Evolutionary conservation across 1,140 invertebrate genomes (phyloP).

Genomic region (Brachionus rotundiformis): DNA sequence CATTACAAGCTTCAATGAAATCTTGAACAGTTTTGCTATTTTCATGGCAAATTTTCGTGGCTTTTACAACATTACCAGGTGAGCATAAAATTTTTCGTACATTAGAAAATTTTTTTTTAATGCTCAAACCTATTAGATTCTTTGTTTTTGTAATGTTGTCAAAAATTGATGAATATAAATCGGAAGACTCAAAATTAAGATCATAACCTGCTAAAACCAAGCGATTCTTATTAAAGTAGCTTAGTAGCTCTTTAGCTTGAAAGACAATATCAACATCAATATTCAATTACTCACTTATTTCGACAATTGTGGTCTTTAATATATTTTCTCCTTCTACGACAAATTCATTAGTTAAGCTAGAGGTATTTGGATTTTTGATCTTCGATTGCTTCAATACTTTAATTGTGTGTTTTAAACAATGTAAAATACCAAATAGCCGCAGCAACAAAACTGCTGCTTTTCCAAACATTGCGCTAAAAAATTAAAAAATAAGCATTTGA

Average conservation of each 20-base stretch:
- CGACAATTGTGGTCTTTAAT: not conserved
- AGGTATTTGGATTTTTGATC: not conserved
- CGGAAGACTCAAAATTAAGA: not conserved
- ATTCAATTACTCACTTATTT: not conserved
- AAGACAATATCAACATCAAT: not conserved
- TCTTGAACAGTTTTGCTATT: not conserved
- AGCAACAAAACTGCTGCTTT: not conserved
- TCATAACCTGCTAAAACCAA: not conserved
- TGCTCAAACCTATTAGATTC: not conserved
- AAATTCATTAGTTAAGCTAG: not conserved
- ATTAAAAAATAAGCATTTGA: not conserved
- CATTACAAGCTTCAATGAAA: not conserved
- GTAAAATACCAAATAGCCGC: not conserved
- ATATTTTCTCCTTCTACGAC: not conserved
- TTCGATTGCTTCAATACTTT: not conserved
- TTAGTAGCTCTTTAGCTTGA: not conserved
- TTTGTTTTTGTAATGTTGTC: constrained; percentile 1
- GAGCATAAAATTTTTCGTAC: not conserved
- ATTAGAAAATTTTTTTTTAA: constrained; percentile 5
- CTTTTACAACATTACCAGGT: not conserved
- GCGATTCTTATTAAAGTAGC: not conserved
- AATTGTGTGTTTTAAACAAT: not conserved
- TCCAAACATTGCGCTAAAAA: not conserved
- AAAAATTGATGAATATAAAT: not conserved
- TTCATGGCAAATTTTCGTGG: constrained; percentile 5